These are phyloP conservation scores for Dioctria rufipes DNA, from an alignment of 2,888 invertebrate genomes.

Conservation along the genomic window DNA sequence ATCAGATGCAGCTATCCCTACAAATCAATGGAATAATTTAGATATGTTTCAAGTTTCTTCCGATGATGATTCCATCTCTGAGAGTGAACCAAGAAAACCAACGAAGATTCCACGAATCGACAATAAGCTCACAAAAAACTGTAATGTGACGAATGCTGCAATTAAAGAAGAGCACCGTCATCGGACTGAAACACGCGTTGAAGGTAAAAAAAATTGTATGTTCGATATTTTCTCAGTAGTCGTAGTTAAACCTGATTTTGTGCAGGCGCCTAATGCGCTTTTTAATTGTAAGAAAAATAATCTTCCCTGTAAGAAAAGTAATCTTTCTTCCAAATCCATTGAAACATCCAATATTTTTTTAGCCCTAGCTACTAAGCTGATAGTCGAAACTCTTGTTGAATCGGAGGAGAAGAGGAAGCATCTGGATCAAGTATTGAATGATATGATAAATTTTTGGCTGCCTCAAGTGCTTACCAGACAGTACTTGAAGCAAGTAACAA, in stretches of 20 bases:
- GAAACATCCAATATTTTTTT: constrained; percentile 36
- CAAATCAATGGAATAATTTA: constrained; percentile 29
- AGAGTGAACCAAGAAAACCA: neutral
- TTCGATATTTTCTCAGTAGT: constrained; percentile 41
- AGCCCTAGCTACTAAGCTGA: constrained; percentile 21
- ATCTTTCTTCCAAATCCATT: too few relatives aligned
- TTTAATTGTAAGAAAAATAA: constrained; percentile 22
- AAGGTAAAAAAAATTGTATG: constrained; percentile 36
- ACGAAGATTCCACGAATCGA: constrained; percentile 27
- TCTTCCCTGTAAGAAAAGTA: neutral
- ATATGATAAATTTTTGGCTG: constrained; percentile 9
- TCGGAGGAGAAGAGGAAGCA: constrained; percentile 1
- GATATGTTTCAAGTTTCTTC: constrained; percentile 47
- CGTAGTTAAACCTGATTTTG: constrained; percentile 23
- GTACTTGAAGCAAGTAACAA: constrained; percentile 7
- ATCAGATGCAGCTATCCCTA: neutral
- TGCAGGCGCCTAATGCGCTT: neutral
- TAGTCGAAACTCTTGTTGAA: neutral
- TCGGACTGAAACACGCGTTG: neutral
- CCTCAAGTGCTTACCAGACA: constrained; percentile 1
- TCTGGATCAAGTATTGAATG: neutral
- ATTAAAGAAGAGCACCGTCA: neutral
- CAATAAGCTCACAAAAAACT: constrained; percentile 42
- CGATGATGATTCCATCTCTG: constrained; percentile 25
- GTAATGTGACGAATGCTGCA: constrained; percentile 9